phyloP scores from a whole-genome alignment of 2,888 invertebrate species.

The Cyrtodaria siliqua region DNA sequence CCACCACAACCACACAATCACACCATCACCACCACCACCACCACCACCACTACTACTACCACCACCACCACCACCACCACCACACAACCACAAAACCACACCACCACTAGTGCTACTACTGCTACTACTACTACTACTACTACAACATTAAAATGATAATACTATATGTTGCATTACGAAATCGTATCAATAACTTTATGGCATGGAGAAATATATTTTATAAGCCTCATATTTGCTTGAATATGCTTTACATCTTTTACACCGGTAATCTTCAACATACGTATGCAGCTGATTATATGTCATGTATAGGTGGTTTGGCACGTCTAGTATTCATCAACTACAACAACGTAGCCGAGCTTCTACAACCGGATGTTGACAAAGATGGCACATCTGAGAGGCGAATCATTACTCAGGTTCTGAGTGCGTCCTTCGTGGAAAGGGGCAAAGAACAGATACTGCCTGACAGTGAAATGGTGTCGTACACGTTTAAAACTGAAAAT shows the following conservation, averaged over 20 bases:
- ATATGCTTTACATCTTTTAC: no score
- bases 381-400: constrained; percentile 37
- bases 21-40: no score
- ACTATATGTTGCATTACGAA: no score
- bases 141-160: no score
- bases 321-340: constrained; percentile 81
- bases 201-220: background rate
- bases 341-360: constrained; percentile 75
- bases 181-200: background rate
- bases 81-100: no score
- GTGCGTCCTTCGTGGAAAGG: constrained; percentile 68
- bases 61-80: no score
- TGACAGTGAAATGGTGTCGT: constrained; percentile 72
- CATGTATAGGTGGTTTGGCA: constrained; percentile 75
- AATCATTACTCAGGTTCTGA: constrained; percentile 73
- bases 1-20: no score
- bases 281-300: no score
- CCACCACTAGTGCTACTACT: no score
- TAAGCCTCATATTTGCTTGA: no score
- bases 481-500: constrained; percentile 75
- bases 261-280: background rate
- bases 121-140: no score
- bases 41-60: no score
- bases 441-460: constrained; percentile 23
- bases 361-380: constrained; percentile 56